Conservation (phyloP, 2,113 vertebrate species). For the Phalacrocorax carbo region DNA sequence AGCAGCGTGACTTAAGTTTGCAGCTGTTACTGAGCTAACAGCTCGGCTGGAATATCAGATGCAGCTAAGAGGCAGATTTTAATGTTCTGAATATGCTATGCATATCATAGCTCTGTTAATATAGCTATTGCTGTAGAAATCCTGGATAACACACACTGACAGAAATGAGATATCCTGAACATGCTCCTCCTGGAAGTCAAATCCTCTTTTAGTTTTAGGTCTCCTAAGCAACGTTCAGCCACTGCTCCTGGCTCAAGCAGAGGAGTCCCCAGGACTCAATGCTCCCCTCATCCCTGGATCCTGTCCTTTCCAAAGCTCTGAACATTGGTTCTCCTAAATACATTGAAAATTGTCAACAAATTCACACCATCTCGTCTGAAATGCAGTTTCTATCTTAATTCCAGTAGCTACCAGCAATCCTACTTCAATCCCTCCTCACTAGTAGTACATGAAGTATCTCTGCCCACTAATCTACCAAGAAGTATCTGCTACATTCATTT, state of each 20-base stretch:
- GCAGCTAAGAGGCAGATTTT: background rate
- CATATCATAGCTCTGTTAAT: background rate
- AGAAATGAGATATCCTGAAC: background rate
- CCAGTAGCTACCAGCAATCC: background rate
- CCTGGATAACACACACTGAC: background rate
- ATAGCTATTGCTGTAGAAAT: background rate
- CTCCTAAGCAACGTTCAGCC: background rate
- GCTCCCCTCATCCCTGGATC: background rate
- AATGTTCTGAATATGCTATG: background rate
- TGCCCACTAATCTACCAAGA: background rate
- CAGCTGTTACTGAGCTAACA: background rate
- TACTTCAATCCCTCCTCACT: background rate
- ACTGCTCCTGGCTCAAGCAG: background rate
- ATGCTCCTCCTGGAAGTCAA: background rate
- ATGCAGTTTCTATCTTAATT: background rate
- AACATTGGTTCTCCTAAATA: background rate
- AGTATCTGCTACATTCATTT: rapidly evolving
- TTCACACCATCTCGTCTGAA: background rate
- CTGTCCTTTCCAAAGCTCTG: background rate
- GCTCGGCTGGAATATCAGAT: background rate
- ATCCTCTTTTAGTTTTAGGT: background rate
- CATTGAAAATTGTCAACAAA: rapidly evolving
- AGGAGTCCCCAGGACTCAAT: background rate
- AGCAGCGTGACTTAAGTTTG: background rate
- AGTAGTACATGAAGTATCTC: background rate